Evolutionary conservation across 2,888 invertebrate genomes (phyloP).

Genomic region (Scaptomyza parva): DNA sequence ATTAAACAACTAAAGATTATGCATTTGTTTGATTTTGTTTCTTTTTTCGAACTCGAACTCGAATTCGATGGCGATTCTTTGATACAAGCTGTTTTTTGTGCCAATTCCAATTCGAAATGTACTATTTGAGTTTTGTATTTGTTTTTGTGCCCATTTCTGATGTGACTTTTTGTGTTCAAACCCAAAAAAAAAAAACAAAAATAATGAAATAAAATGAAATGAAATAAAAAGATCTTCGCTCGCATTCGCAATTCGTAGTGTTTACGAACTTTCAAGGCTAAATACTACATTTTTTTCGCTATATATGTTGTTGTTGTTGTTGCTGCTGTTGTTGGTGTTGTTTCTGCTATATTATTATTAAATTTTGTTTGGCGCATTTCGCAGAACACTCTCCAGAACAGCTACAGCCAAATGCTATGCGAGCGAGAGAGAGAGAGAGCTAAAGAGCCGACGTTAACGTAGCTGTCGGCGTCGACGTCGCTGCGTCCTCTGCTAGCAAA

Average conservation of each 20-base stretch:
- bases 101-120: slow-evolving; percentile 38
- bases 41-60: neutral
- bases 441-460: slow-evolving; percentile 4
- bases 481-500: slow-evolving; percentile 19
- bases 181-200: slow-evolving; percentile 14
- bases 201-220: slow-evolving; percentile 12
- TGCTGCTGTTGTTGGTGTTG: slow-evolving; percentile 27
- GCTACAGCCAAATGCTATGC: slow-evolving; percentile 2
- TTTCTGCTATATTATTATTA: slow-evolving; percentile 71
- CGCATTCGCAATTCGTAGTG: slow-evolving; percentile 70
- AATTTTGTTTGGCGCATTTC: slow-evolving; percentile 76
- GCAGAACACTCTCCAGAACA: slow-evolving; percentile 45
- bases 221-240: slow-evolving; percentile 60
- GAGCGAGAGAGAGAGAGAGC: slow-evolving; percentile 1
- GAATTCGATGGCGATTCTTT: slow-evolving; percentile 11
- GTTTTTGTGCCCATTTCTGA: slow-evolving; percentile 14
- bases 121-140: slow-evolving; percentile 31
- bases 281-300: slow-evolving; percentile 73
- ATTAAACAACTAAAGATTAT: neutral
- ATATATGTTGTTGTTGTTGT: slow-evolving; percentile 36
- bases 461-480: slow-evolving; percentile 4
- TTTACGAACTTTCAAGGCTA: slow-evolving; percentile 80
- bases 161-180: slow-evolving; percentile 37
- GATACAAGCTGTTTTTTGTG: slow-evolving; percentile 21
- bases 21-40: slow-evolving; percentile 18